These are phyloP conservation scores for Hiodon alosoides DNA, from an alignment of 2,113 vertebrate species.

Conservation along the genomic window DNA sequence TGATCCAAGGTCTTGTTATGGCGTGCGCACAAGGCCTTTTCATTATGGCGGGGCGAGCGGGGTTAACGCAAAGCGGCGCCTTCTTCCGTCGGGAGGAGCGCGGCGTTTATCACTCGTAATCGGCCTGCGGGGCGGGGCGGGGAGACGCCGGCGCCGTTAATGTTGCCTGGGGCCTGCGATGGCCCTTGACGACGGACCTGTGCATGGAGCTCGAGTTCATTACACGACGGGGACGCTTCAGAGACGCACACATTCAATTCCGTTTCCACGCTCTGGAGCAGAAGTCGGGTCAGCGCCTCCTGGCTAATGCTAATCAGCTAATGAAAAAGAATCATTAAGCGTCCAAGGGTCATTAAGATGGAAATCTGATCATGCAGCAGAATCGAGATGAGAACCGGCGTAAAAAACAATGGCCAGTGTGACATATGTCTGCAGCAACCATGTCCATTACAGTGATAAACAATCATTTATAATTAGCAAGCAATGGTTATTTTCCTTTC, in stretches of 20 bases:
- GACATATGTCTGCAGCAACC: slow-evolving; percentile 45
- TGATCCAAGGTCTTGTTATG: slow-evolving; percentile 52
- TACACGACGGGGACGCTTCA: not conserved
- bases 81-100: slow-evolving; percentile 3
- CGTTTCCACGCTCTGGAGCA: not conserved
- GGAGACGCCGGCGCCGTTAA: no score
- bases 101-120: slow-evolving; percentile 27
- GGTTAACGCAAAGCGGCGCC: slow-evolving; percentile 31
- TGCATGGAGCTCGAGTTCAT: no score
- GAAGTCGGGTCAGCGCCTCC: slow-evolving; percentile 29
- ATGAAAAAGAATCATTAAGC: slow-evolving; percentile 46
- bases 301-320: slow-evolving; percentile 43
- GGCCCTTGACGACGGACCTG: no score
- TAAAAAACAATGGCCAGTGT: slow-evolving; percentile 36
- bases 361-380: slow-evolving; percentile 37
- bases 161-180: no score
- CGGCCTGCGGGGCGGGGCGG: not conserved
- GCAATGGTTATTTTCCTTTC: slow-evolving; percentile 36
- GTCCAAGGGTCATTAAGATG: slow-evolving; percentile 36
- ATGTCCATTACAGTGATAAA: slow-evolving; percentile 43
- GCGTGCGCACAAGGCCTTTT: slow-evolving; percentile 35
- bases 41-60: slow-evolving; percentile 46
- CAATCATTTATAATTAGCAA: slow-evolving; percentile 48
- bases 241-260: not conserved
- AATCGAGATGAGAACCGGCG: slow-evolving; percentile 27